Evolutionary conservation across 2,113 vertebrate species (phyloP), one percentile per base, ranked within the genome.

Genomic region (Nothocercus nigrocapillus): DNA sequence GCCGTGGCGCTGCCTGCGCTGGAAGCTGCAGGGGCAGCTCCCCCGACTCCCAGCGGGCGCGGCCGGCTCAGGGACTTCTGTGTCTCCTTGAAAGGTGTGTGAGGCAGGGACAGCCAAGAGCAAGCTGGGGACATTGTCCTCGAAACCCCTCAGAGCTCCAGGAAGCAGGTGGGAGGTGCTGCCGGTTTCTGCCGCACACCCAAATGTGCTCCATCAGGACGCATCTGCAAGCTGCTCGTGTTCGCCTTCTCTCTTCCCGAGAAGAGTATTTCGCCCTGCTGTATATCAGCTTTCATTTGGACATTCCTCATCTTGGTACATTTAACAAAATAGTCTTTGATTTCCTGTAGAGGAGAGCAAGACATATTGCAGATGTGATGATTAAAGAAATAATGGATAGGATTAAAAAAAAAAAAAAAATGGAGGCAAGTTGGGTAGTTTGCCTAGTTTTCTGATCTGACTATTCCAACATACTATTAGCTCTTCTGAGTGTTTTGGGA

Each of bases 281-380:
- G 66, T 96, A 15, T 66, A 62, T 96, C 94, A 93, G 82, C 77
- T 73, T 92, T 82, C 78, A 76, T 96, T 89, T 93, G 92, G 54
- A 77, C 6, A 0, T 82, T 86, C 54, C 70, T 93, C 69, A 38
- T 92, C 81, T 66, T 92, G 93, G 67, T 90, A 51, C 66, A 1
- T 25, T 30, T 78, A 66, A 45, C 59, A 27, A 36, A 89, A 49
- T 51, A 49, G 90, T 88, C 93, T 49, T 95, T 96, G 94, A 96
- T 95, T 92, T 88, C 89, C 21, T 34, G 45, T 0, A 88, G 83
- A 81, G 54, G 82, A 90, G 62, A 79, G 13, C 16, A 12, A 88
- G 95, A 94, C 80, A 64, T 84, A 93, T 34, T 92, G 83, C 90
- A 97, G 94, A 94, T 84, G 92, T 7, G 38, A n/a, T 40, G 68